Evolutionary conservation across 2,888 invertebrate species (phyloP).

Genomic region (Chrysina gloriosa): DNA sequence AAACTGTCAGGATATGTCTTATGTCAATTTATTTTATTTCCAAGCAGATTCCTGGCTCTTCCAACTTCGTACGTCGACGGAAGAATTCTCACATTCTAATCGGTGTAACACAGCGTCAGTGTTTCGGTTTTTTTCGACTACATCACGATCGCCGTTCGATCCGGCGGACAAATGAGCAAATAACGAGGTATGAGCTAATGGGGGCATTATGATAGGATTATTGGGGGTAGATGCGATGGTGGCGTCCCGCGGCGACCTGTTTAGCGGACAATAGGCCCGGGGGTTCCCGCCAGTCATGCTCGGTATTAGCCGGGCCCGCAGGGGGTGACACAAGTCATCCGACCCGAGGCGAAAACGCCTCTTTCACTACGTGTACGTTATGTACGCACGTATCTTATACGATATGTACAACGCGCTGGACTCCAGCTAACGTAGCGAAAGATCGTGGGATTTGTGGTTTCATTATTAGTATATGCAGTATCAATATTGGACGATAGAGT

Average conservation of each 20-base stretch:
- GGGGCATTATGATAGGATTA: slow-evolving; percentile 58
- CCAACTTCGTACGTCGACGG: too few species aligned
- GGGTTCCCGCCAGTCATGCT: slow-evolving; percentile 63
- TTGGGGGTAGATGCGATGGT: slow-evolving; percentile 52
- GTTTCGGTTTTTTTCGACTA: background rate
- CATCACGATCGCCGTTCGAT: slow-evolving; percentile 5
- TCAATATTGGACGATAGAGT: too few species aligned
- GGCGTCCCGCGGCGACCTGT: slow-evolving; percentile 60
- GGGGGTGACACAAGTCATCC: slow-evolving; percentile 63
- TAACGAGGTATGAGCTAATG: slow-evolving; percentile 54
- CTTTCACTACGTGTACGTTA: background rate
- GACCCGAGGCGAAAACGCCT: slow-evolving; percentile 25
- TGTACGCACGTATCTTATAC: background rate
- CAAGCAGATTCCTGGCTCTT: too few species aligned
- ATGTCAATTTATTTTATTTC: too few species aligned
- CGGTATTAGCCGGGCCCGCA: slow-evolving; percentile 60
- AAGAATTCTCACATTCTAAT: slow-evolving; percentile 37
- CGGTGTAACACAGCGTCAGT: background rate
- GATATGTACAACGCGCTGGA: background rate
- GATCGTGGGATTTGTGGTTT: too few species aligned
- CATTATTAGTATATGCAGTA: too few species aligned
- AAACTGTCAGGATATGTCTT: too few species aligned
- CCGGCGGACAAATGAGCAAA: slow-evolving; percentile 52
- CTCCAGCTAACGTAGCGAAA: too few species aligned
- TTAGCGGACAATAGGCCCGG: slow-evolving; percentile 62